A percentile compares a stretch with the other conserved stretches of the same genome.
Conservation (phyloP, 30 jellyfish, hydroid and myxozoan species). For the Morbakka virulenta region DNA sequence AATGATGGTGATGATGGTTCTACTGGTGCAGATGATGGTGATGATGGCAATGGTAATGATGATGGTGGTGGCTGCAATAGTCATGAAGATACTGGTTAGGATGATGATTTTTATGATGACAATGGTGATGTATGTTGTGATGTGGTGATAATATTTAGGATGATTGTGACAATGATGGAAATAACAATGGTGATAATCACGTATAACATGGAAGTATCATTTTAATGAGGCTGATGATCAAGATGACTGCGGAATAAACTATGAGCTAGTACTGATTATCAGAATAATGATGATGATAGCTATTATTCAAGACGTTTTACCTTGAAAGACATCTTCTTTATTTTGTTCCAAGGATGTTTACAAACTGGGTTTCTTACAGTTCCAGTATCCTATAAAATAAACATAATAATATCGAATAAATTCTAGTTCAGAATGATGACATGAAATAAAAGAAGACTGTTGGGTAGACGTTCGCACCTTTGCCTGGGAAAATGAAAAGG, state of each 20-base stretch:
- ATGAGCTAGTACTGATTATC: background rate
- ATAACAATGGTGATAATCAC: background rate
- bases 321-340: conserved; percentile 93
- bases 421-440: too few species aligned
- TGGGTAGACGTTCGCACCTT: too few species aligned
- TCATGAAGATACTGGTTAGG: too few species aligned
- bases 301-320: conserved; percentile 7
- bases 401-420: background rate
- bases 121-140: too few species aligned
- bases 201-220: background rate
- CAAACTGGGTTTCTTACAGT: conserved; percentile 82
- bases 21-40: too few species aligned
- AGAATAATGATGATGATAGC: background rate
- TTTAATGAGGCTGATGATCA: background rate
- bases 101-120: too few species aligned
- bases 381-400: conserved; percentile 78
- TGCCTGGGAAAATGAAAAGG: too few species aligned
- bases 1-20: too few species aligned
- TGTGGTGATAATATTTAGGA: too few species aligned
- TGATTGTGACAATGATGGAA: background rate
- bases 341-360: conserved; percentile 92
- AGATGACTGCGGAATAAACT: background rate
- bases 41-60: too few species aligned
- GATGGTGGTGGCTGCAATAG: too few species aligned
- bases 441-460: too few species aligned